These are phyloP conservation scores for Ormyrus nitidulus DNA, from an alignment of 2,888 invertebrate genomes.

Conservation along the genomic window DNA sequence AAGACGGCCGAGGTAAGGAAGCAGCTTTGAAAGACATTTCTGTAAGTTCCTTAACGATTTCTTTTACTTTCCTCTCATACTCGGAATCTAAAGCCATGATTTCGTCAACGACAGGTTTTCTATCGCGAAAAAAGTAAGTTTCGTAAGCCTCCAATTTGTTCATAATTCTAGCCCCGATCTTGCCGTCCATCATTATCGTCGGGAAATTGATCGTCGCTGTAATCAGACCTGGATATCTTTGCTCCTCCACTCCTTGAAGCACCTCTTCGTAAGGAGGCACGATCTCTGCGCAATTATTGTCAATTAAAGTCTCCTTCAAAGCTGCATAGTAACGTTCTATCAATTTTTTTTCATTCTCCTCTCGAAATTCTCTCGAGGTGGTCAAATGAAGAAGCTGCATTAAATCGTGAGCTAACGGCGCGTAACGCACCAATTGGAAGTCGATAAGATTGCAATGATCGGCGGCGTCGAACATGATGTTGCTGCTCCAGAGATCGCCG, in stretches of 20 bases:
- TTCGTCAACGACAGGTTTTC: too few species aligned
- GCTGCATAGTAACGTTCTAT: constrained; percentile 36
- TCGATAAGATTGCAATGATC: constrained; percentile 38
- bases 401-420: constrained; percentile 48
- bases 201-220: constrained; percentile 67
- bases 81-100: too few species aligned
- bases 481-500: constrained; percentile 52
- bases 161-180: constrained; percentile 60
- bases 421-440: constrained; percentile 47
- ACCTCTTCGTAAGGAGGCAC: constrained; percentile 72
- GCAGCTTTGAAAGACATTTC: too few species aligned
- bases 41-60: too few species aligned
- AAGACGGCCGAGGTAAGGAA: too few species aligned
- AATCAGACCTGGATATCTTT: constrained; percentile 65
- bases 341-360: constrained; percentile 3
- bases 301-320: constrained; percentile 43
- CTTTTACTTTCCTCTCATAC: too few species aligned
- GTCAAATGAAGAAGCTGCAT: constrained; percentile 45
- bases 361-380: constrained; percentile 25
- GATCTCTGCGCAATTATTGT: constrained; percentile 57
- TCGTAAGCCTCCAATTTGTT: constrained; percentile 60
- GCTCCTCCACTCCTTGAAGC: constrained; percentile 66
- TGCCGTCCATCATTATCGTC: constrained; percentile 66
- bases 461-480: constrained; percentile 32
- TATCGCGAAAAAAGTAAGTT: constrained; percentile 59